These are phyloP conservation scores for Lasius platythorax DNA, from an alignment of 2,888 invertebrate species.

Conservation along the genomic window DNA sequence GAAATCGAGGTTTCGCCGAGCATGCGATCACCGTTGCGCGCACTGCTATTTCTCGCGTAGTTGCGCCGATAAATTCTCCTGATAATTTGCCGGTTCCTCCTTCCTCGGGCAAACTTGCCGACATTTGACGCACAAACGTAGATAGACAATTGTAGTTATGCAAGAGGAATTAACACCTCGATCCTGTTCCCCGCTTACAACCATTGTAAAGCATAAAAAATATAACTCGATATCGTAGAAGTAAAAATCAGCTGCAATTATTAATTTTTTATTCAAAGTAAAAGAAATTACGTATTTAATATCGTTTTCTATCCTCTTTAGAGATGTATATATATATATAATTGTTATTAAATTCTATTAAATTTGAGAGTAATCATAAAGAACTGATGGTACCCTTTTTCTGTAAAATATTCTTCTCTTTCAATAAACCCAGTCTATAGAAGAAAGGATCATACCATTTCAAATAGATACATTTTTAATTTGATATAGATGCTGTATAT, in stretches of 20 bases:
- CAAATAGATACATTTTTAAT: not conserved
- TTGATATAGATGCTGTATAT: not conserved
- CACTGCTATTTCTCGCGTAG: conserved; percentile 50
- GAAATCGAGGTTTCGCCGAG: conserved; percentile 56
- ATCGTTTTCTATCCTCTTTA: not conserved
- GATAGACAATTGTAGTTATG: conserved; percentile 5
- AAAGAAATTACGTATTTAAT: not conserved
- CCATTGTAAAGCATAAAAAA: not conserved
- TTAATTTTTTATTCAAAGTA: not conserved
- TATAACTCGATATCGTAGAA: not conserved
- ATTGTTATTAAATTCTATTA: not conserved
- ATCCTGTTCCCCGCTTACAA: not conserved
- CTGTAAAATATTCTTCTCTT: not conserved
- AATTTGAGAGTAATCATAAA: not conserved
- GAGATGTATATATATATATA: not conserved
- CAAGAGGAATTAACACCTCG: conserved; percentile 15
- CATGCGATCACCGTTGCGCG: conserved; percentile 43
- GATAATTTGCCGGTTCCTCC: conserved; percentile 36
- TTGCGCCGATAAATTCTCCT: conserved; percentile 45
- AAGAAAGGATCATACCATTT: not conserved
- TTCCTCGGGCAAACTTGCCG: conserved; percentile 9
- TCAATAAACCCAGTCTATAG: not conserved
- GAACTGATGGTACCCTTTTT: not conserved
- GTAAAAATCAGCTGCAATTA: not conserved
- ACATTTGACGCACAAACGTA: conserved; percentile 21